Base-by-base conservation (phyloP, 2,113 vertebrate species). In the Ammodytes dubius region DNA sequence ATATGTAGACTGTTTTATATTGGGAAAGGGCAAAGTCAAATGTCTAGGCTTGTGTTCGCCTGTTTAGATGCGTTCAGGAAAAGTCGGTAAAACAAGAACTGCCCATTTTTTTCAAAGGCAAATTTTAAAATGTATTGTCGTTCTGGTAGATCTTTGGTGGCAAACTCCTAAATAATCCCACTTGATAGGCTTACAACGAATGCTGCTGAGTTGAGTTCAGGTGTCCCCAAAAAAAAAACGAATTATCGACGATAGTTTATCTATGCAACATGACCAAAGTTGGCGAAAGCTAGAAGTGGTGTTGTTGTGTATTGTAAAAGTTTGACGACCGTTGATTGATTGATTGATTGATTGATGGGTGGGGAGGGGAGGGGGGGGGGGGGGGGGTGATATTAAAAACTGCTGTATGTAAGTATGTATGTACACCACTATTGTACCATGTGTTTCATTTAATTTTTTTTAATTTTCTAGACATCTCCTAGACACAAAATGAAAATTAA, bases 201-300 rank as follows among this genome's bases (percentile, higher is more conserved):
- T 27, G 27, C 27, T 27, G 27, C 27, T 27, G 27, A 2, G 27
- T 27, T 27, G 27, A 27, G 1, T 27, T 27, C 2, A 27, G 27
- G 27, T 2, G 27, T 27, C 27, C 69, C 85, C 61, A 54, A 68
- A 79, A 59, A 7, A 54, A 2, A 59, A 17, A 49, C 39, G 10
- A 77, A 27, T 27, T 27, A 27, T 27, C 27, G 66, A 77, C 3
- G 6, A 7, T 49, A 17, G 83, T 66, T 61, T 27, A 96, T 95
- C 97, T 98, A 97, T 99, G 97, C 97, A 99, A 96, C 97, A 96
- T 95, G 90, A 96, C 93, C 84, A 84, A 95, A 89, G 87, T 84
- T 88, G 93, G 93, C 94, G 88, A 95, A 92, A 95, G 88, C 94
- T 94, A 27, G 65, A 76, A 81, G 91, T 39, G 72, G 95, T 96